phyloP scores from a whole-genome alignment of 2,797 vertebrate species.

The Gymnothorax reevesii region DNA sequence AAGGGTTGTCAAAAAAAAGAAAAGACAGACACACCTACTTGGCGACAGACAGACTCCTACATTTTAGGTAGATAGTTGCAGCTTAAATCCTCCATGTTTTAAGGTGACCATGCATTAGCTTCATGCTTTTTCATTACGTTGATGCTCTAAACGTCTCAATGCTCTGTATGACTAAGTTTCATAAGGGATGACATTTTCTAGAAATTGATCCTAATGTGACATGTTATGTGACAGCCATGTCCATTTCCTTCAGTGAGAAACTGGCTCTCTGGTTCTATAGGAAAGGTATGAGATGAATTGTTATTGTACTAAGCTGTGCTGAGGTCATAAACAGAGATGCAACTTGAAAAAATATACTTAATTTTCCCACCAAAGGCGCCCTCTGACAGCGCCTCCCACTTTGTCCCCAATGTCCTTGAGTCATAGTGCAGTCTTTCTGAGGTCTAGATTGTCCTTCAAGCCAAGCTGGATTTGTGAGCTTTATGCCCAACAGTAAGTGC shows the following conservation, averaged over 20 bases:
- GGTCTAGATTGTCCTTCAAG: slow-evolving; percentile 88
- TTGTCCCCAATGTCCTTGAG: slow-evolving; percentile 69
- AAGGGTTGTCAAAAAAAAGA: too few relatives aligned
- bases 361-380: slow-evolving; percentile 30
- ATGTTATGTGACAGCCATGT: slow-evolving; percentile 24
- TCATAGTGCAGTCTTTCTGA: slow-evolving; percentile 72
- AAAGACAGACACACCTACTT: too few relatives aligned
- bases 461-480: slow-evolving; percentile 81
- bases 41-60: too few relatives aligned
- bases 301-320: slow-evolving; percentile 10
- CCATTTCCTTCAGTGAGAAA: neutral
- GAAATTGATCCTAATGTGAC: slow-evolving; percentile 43
- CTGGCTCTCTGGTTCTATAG: neutral
- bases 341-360: slow-evolving; percentile 13
- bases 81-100: too few relatives aligned
- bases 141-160: too few relatives aligned
- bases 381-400: slow-evolving; percentile 53
- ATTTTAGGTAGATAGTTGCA: too few relatives aligned
- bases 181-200: slow-evolving; percentile 39
- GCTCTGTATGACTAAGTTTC: slow-evolving; percentile 35
- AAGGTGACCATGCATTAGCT: neutral
- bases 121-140: neutral
- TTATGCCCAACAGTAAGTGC: slow-evolving; percentile 82
- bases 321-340: slow-evolving; percentile 11
- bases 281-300: neutral